phyloP scores from a whole-genome alignment of 2,888 invertebrate species.

The Eilema sororculum region DNA sequence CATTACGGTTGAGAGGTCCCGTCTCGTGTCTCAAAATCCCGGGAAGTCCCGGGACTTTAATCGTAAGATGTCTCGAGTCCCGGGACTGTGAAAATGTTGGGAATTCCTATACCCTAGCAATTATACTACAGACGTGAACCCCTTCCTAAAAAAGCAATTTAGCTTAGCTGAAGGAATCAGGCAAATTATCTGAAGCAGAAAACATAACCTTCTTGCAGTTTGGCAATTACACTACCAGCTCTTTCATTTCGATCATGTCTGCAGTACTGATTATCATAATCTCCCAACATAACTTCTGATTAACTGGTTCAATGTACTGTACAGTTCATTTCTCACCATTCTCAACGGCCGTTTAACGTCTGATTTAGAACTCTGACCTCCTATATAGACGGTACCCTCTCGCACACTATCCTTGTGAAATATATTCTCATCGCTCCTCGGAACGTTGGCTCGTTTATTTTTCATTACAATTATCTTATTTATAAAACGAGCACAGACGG shows the following conservation, averaged over 20 bases:
- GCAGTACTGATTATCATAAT: neutral
- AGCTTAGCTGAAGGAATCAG: no score
- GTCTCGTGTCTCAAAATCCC: no score
- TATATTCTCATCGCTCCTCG: neutral
- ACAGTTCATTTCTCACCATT: constrained; percentile 15
- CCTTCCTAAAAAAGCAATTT: no score
- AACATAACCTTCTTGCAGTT: no score
- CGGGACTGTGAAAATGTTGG: no score
- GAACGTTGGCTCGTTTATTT: neutral
- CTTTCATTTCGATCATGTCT: neutral
- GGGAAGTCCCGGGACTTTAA: no score
- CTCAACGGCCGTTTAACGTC: constrained; percentile 21
- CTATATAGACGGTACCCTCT: constrained; percentile 5
- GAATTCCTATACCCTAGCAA: no score
- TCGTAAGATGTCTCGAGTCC: no score
- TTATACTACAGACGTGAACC: no score
- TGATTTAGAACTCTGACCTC: constrained; percentile 20
- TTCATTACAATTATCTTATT: constrained; percentile 1
- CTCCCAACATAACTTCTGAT: constrained; percentile 5
- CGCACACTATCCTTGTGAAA: constrained; percentile 1
- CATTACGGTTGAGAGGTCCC: no score
- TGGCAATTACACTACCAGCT: neutral
- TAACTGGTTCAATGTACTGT: constrained; percentile 16
- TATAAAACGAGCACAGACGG: neutral
- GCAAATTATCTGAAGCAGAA: no score